These are phyloP conservation scores for Agraylea sexmaculata DNA, from an alignment of 1,140 invertebrate species.

Conservation along the genomic window DNA sequence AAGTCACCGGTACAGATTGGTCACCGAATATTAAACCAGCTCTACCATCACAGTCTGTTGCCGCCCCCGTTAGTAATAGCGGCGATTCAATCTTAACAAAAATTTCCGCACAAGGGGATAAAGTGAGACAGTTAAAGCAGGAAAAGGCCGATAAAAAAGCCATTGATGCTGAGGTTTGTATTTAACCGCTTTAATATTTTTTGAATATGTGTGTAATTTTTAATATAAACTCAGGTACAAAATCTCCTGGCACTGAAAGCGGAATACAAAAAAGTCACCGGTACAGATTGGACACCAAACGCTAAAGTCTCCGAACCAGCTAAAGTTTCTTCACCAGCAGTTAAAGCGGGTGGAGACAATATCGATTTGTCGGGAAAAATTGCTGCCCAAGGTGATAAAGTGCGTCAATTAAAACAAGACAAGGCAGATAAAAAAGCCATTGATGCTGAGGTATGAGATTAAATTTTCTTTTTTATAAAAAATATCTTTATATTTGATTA, in stretches of 20 bases:
- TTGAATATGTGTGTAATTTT: neutral
- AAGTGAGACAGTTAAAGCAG: conserved; percentile 55
- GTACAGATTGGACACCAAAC: conserved; percentile 52
- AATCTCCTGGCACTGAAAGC: conserved; percentile 55
- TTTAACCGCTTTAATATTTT: neutral
- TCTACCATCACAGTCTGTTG: neutral
- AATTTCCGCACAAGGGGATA: conserved; percentile 53
- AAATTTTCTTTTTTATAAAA: neutral
- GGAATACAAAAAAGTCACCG: conserved; percentile 53
- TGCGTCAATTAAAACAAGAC: conserved; percentile 55
- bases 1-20: conserved; percentile 50
- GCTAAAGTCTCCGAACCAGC: conserved; percentile 15
- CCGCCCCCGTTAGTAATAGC: conserved; percentile 11
- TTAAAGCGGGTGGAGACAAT: neutral
- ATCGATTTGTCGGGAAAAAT: conserved; percentile 28
- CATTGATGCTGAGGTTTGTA: conserved; percentile 37
- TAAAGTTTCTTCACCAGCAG: no score
- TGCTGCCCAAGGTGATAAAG: conserved; percentile 52
- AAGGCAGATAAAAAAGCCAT: conserved; percentile 46
- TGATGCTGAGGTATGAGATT: conserved; percentile 28
- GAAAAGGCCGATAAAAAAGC: conserved; percentile 44
- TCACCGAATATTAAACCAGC: conserved; percentile 33
- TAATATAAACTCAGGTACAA: conserved; percentile 45
- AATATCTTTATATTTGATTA: no score
- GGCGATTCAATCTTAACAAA: conserved; percentile 23